Evolutionary conservation across 2,113 vertebrate genomes (phyloP).

Genomic region (Xyrauchen texanus): DNA sequence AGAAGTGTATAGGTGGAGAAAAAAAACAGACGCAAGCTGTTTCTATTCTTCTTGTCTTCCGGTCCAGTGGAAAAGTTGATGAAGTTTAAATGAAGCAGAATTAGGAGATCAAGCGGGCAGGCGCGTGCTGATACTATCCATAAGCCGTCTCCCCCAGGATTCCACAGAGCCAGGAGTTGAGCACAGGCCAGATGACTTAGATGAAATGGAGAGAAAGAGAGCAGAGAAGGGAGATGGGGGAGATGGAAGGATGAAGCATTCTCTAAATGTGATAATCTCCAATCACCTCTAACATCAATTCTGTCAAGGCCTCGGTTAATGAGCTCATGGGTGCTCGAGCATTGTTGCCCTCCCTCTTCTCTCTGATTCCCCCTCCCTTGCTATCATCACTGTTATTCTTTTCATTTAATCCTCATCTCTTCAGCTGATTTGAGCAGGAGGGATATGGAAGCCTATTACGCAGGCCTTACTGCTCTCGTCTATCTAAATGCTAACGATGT

Average conservation of each 20-base stretch:
- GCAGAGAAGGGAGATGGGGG: constrained; percentile 20
- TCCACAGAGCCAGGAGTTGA: constrained; percentile 71
- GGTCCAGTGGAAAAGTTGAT: constrained; percentile 99
- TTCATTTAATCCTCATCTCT: constrained; percentile 83
- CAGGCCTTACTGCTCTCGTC: constrained; percentile 81
- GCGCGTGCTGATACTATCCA: constrained; percentile 75
- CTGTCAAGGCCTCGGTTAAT: constrained; percentile 92
- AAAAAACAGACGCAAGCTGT: constrained; percentile 69
- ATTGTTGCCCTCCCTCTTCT: constrained; percentile 75
- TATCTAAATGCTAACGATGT: constrained; percentile 99
- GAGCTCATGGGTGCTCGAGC: constrained; percentile 87
- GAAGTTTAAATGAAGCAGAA: constrained; percentile 99
- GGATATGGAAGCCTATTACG: constrained; percentile 85
- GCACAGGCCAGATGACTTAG: constrained; percentile 75
- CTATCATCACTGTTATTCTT: constrained; percentile 80
- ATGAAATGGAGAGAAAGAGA: constrained; percentile 72
- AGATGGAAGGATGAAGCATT: constrained; percentile 73
- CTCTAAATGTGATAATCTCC: constrained; percentile 98
- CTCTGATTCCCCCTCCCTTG: constrained; percentile 66
- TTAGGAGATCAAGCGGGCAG: constrained; percentile 91
- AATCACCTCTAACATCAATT: constrained; percentile 90
- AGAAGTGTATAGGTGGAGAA: constrained; percentile 51
- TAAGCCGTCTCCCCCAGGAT: constrained; percentile 62
- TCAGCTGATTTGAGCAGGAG: constrained; percentile 81
- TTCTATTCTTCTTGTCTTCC: constrained; percentile 88